A percentile compares a stretch with the other conserved stretches of the same genome.
These are phyloP conservation scores for Ditylenchus weischeri DNA, from an alignment of 2,888 invertebrate species.

Conservation along the genomic window DNA sequence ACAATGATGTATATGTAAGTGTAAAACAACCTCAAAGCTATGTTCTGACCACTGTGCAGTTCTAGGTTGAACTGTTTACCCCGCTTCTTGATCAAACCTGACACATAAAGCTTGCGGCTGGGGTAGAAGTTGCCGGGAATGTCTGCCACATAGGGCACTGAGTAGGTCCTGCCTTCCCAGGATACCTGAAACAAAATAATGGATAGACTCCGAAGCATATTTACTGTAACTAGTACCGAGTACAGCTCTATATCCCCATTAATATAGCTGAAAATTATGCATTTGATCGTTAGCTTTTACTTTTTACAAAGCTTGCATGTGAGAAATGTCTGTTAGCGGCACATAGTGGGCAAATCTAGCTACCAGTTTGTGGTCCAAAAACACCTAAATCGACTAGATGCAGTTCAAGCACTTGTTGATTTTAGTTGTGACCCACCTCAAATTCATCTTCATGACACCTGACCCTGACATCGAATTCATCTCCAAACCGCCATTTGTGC, in stretches of 20 bases:
- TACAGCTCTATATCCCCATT: constrained; percentile 50
- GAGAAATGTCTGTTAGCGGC: constrained; percentile 38
- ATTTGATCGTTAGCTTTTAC: background rate
- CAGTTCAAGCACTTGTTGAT: background rate
- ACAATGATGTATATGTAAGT: no score
- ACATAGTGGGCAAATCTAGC: constrained; percentile 56
- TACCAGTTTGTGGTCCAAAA: constrained; percentile 54
- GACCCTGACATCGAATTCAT: constrained; percentile 57
- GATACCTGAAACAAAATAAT: constrained; percentile 30
- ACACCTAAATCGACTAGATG: constrained; percentile 37
- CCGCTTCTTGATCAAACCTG: constrained; percentile 39
- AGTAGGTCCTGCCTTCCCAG: constrained; percentile 57
- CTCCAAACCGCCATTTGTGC: constrained; percentile 37
- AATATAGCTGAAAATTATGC: constrained; percentile 36
- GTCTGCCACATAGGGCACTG: constrained; percentile 55
- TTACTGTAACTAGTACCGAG: constrained; percentile 17
- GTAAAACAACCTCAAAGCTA: constrained; percentile 38
- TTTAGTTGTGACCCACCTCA: constrained; percentile 33
- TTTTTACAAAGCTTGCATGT: constrained; percentile 19
- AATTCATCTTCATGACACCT: constrained; percentile 54
- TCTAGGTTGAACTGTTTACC: constrained; percentile 53
- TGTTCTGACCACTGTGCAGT: constrained; percentile 50
- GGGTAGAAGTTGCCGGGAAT: constrained; percentile 56
- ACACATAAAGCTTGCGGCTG: constrained; percentile 47
- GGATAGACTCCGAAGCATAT: background rate